phyloP scores from a whole-genome alignment of 2,797 vertebrate species.

The Sandelia bainsii region DNA sequence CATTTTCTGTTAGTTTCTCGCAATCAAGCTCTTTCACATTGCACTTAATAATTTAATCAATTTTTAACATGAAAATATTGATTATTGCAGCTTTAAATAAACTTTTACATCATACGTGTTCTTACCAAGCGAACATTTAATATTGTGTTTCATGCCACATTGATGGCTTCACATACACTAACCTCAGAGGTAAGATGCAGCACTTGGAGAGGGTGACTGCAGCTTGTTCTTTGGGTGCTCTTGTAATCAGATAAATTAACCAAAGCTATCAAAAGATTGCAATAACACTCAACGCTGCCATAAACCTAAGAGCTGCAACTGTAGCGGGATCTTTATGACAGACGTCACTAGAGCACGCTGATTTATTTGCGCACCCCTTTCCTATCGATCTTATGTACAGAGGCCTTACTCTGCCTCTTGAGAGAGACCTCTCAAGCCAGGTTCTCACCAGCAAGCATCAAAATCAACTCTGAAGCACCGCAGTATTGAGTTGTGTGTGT shows the following conservation, averaged over 20 bases:
- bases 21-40: not conserved
- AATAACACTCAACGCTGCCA: conserved; percentile 86
- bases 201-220: conserved; percentile 65
- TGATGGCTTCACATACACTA: conserved; percentile 10
- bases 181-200: conserved; percentile 58
- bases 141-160: not conserved
- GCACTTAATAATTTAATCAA: not conserved
- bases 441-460: conserved; percentile 73
- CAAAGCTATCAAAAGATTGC: conserved; percentile 88
- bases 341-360: conserved; percentile 80
- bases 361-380: conserved; percentile 84
- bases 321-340: conserved; percentile 83
- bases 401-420: conserved; percentile 78
- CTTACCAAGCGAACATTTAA: conserved; percentile 5
- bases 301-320: conserved; percentile 84
- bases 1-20: not conserved
- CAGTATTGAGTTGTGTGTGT: conserved; percentile 47
- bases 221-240: conserved; percentile 73
- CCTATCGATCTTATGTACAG: conserved; percentile 82
- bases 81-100: conserved; percentile 2
- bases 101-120: not conserved
- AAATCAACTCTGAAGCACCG: conserved; percentile 68
- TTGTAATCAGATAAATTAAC: conserved; percentile 89
- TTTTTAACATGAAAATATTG: conserved; percentile 7
- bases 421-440: conserved; percentile 74